Conservation (phyloP, 2,888 invertebrate species). For the Saturnia pavonia region DNA sequence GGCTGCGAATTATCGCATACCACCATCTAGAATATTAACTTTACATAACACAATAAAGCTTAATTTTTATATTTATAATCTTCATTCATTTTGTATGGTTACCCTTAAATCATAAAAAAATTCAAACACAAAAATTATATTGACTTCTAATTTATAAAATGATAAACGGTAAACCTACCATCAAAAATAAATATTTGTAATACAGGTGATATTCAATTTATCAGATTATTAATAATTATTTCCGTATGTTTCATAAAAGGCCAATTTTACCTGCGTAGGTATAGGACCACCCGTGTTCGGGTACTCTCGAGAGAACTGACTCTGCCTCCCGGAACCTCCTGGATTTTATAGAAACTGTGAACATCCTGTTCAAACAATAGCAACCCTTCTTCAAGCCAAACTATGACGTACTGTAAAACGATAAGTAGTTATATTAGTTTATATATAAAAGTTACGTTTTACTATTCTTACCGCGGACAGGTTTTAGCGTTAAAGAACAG, state of each 20-base stretch:
- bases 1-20: too few species aligned
- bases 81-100: too few species aligned
- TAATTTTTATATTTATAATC: too few species aligned
- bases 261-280: slow-evolving; percentile 39
- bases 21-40: too few species aligned
- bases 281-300: slow-evolving; percentile 44
- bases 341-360: slow-evolving; percentile 25
- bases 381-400: slow-evolving; percentile 13
- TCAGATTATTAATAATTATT: not conserved
- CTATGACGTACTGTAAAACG: slow-evolving; percentile 15
- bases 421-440: slow-evolving; percentile 12
- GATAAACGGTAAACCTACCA: not conserved
- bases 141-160: too few species aligned
- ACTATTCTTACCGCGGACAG: not conserved
- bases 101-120: too few species aligned
- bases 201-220: not conserved
- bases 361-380: slow-evolving; percentile 16
- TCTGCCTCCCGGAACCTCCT: slow-evolving; percentile 29
- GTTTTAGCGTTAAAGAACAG: not conserved
- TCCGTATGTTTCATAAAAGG: not conserved
- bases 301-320: slow-evolving; percentile 29
- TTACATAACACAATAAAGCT: too few species aligned
- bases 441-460: not conserved
- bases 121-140: too few species aligned
- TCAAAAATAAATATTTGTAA: not conserved